phyloP scores from a whole-genome alignment of 1,140 invertebrate genomes.

The Drosophila tristis region DNA sequence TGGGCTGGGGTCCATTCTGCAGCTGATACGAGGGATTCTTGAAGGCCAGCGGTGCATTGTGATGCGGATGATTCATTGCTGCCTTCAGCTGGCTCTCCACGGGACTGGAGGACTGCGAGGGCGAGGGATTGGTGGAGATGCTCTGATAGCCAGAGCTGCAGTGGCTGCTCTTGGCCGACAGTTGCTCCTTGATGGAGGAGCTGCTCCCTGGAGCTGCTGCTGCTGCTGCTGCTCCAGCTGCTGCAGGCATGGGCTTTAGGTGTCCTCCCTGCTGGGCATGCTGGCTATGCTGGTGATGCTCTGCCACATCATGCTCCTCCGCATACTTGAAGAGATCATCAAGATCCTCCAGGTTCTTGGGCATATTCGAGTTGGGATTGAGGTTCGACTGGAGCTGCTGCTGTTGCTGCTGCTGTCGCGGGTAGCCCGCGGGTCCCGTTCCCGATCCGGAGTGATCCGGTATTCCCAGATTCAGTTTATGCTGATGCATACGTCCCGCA shows the following conservation, averaged over 20 bases:
- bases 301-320: conserved; percentile 87
- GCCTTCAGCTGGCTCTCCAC: conserved; percentile 86
- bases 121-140: conserved; percentile 89
- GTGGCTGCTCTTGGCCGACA: conserved; percentile 88
- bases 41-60: conserved; percentile 90
- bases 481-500: conserved; percentile 30
- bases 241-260: conserved; percentile 28
- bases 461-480: conserved; percentile 80
- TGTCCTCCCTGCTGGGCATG: conserved; percentile 2
- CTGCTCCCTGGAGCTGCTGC: conserved; percentile 37
- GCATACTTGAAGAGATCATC: conserved; percentile 89
- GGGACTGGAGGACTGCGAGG: conserved; percentile 95
- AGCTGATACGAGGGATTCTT: conserved; percentile 94
- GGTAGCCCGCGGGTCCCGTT: conserved; percentile 54
- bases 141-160: conserved; percentile 96
- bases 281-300: conserved; percentile 47
- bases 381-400: conserved; percentile 52
- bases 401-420: conserved; percentile 66
- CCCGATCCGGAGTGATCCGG: conserved; percentile 72
- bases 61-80: conserved; percentile 16
- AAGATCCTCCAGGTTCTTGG: conserved; percentile 88
- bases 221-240: conserved; percentile 80
- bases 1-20: conserved; percentile 77
- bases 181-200: conserved; percentile 83
- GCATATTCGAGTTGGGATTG: conserved; percentile 84